These are phyloP conservation scores for Sycobia sp. DNA, from an alignment of 1,140 invertebrate species.

Conservation along the genomic window DNA sequence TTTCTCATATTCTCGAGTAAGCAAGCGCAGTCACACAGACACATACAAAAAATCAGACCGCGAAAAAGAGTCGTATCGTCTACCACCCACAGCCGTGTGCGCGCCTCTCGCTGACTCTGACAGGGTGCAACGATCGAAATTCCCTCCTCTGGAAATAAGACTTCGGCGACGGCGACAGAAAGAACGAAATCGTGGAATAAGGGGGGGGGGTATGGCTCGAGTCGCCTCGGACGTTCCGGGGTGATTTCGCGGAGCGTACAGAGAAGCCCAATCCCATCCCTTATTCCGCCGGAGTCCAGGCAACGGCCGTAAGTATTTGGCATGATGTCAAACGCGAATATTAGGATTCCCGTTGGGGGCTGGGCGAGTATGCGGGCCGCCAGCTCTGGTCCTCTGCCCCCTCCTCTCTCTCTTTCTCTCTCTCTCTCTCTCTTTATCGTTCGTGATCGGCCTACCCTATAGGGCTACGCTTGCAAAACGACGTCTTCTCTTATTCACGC, in stretches of 20 bases:
- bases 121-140: constrained; percentile 3
- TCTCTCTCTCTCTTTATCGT: no score
- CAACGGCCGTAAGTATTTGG: constrained; percentile 55
- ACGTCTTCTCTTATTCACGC: constrained; percentile 28
- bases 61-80: background rate
- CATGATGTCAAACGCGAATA: constrained; percentile 60
- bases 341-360: constrained; percentile 54
- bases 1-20: background rate
- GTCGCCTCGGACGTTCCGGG: no score
- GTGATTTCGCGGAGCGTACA: background rate
- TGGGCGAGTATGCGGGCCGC: background rate
- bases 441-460: constrained; percentile 57
- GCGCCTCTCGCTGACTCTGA: constrained; percentile 10
- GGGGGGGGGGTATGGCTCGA: no score
- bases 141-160: constrained; percentile 14
- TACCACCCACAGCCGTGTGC: background rate
- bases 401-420: no score
- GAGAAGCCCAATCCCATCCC: constrained; percentile 29
- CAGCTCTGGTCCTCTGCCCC: no score
- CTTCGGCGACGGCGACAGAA: background rate
- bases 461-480: no score
- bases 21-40: background rate
- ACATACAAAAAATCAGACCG: background rate
- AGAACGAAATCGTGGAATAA: no score
- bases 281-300: constrained; percentile 48